Conservation (phyloP, 2,797 vertebrate genomes). For the Sarcoramphus papa region DNA sequence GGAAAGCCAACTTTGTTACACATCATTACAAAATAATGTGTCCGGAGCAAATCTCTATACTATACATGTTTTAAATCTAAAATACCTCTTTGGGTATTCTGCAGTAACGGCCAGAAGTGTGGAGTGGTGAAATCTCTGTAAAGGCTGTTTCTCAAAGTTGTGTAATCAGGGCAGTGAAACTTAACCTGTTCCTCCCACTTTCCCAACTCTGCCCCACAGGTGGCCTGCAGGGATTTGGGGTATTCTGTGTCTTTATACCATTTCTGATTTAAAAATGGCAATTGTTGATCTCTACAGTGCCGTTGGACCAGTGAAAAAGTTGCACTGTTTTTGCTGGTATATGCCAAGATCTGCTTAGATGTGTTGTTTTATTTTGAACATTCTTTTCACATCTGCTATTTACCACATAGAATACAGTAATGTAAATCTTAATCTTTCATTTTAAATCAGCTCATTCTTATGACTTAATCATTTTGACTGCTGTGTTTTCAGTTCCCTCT, state of each 20-base stretch:
- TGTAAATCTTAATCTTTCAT: neutral
- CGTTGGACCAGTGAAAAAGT: neutral
- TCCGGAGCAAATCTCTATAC: neutral
- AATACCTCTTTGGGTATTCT: neutral
- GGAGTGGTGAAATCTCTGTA: neutral
- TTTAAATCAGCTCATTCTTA: neutral
- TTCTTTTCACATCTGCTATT: neutral
- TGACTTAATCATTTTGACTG: neutral
- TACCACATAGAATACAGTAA: neutral
- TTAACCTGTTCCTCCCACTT: neutral
- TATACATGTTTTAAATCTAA: neutral
- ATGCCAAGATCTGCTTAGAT: neutral
- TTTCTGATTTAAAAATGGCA: neutral
- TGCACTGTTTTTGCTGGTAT: neutral
- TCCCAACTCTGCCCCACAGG: neutral
- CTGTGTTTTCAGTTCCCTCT: neutral
- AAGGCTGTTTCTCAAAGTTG: neutral
- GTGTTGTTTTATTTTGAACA: neutral
- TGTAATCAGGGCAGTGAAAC: neutral
- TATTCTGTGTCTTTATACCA: neutral
- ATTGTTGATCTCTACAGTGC: accelerated
- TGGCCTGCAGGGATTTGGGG: neutral
- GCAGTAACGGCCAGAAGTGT: neutral
- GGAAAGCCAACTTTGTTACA: neutral
- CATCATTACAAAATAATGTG: neutral